Conservation (phyloP, 2,113 vertebrate species). For the Pipa parva region DNA sequence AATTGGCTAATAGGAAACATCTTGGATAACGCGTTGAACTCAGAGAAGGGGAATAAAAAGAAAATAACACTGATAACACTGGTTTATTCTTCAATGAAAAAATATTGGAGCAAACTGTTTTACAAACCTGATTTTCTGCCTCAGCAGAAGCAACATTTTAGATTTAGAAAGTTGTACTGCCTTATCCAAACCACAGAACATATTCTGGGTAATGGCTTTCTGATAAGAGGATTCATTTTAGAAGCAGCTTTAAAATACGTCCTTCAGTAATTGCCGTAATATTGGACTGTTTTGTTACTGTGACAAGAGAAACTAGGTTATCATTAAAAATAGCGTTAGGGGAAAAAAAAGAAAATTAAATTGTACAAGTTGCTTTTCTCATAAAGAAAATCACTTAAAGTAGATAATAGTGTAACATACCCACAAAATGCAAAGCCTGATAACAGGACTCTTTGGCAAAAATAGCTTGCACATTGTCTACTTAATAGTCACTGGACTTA, state of each 20-base stretch:
- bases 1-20: conserved; percentile 13
- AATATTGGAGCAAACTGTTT: not conserved
- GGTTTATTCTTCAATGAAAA: not conserved
- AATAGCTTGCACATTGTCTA: not conserved
- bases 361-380: not conserved
- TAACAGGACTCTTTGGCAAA: not conserved
- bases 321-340: conserved; percentile 16
- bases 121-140: conserved; percentile 25
- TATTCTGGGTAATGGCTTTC: conserved; percentile 31
- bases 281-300: conserved; percentile 41
- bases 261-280: conserved; percentile 41
- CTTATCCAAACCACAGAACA: not conserved
- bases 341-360: conserved; percentile 45
- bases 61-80: not conserved
- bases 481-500: not conserved
- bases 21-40: conserved; percentile 1
- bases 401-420: too few relatives aligned
- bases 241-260: conserved; percentile 40
- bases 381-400: not conserved
- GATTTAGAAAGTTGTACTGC: not conserved
- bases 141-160: conserved; percentile 10
- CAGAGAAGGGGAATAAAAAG: conserved; percentile 5
- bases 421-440: not conserved
- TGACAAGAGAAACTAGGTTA: conserved; percentile 23
- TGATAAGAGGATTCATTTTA: conserved; percentile 28